phyloP scores from a whole-genome alignment of 2,797 vertebrate genomes.

The Tokudaia tokunoshimensis region DNA sequence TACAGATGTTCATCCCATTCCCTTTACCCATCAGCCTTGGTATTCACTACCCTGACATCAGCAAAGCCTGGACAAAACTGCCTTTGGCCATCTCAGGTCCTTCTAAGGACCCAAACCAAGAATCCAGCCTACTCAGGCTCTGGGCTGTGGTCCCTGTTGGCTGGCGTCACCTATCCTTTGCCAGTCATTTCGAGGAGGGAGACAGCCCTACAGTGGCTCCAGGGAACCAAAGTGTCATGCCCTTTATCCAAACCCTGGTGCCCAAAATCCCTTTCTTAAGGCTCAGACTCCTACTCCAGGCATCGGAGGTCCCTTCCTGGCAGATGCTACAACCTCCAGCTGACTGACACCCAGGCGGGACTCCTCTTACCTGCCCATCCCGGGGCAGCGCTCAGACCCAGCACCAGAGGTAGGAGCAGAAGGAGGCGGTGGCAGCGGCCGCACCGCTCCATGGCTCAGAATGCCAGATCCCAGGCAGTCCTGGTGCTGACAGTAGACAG shows the following conservation, averaged over 20 bases:
- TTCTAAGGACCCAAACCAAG: neutral
- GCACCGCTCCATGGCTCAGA: conserved; percentile 72
- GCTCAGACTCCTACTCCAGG: neutral
- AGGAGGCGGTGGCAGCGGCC: conserved; percentile 71
- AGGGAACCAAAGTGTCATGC: neutral
- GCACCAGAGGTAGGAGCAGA: conserved; percentile 74
- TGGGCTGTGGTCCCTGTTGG: neutral
- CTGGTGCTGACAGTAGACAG: neutral
- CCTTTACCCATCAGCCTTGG: neutral
- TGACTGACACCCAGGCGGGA: neutral
- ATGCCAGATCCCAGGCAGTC: conserved; percentile 36
- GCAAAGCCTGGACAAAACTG: neutral
- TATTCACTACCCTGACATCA: neutral
- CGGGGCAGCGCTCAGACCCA: conserved; percentile 70
- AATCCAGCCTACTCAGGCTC: neutral
- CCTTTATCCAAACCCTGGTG: neutral
- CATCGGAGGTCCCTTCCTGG: neutral
- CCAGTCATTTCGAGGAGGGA: neutral
- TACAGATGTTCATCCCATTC: neutral
- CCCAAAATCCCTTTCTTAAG: neutral
- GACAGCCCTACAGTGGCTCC: neutral
- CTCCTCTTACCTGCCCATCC: conserved; percentile 76
- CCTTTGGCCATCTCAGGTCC: neutral
- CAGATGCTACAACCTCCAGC: neutral
- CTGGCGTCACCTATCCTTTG: neutral